These are phyloP conservation scores for Helogale parvula DNA, from an alignment of 2,113 vertebrate genomes.

Conservation along the genomic window DNA sequence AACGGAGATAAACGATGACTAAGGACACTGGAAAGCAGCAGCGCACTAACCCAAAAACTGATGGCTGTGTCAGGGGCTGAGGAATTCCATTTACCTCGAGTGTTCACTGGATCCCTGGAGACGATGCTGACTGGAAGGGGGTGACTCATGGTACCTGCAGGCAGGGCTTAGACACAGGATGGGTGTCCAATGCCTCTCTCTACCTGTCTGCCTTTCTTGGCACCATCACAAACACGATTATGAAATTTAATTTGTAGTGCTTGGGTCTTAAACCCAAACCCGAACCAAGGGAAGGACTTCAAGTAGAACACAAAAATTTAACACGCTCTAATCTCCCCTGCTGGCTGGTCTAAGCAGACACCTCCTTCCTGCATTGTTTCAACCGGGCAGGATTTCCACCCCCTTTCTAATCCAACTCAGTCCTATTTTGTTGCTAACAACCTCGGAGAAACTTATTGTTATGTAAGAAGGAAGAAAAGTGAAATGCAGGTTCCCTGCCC, in stretches of 20 bases:
- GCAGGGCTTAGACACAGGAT: neutral
- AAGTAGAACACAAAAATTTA: neutral
- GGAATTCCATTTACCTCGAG: neutral
- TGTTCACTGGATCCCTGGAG: neutral
- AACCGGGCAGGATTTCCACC: neutral
- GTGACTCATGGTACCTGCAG: neutral
- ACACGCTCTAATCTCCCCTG: neutral
- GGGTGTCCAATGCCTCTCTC: neutral
- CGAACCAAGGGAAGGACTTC: neutral
- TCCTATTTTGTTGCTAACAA: neutral
- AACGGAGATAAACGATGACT: conserved; percentile 50
- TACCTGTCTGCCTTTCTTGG: neutral
- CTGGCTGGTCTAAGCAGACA: neutral
- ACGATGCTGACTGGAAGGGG: fast-evolving
- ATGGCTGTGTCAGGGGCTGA: neutral
- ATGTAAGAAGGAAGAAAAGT: neutral
- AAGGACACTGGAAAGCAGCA: conserved; percentile 65
- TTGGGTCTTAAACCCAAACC: neutral
- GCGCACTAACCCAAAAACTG: conserved; percentile 44
- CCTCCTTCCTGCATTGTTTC: neutral
- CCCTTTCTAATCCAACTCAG: neutral
- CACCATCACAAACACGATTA: neutral
- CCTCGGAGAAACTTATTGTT: neutral
- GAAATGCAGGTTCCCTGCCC: neutral
- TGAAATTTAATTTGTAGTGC: neutral